Base-by-base conservation (phyloP, 2,888 invertebrate species). In the Teleiodes luculella region DNA sequence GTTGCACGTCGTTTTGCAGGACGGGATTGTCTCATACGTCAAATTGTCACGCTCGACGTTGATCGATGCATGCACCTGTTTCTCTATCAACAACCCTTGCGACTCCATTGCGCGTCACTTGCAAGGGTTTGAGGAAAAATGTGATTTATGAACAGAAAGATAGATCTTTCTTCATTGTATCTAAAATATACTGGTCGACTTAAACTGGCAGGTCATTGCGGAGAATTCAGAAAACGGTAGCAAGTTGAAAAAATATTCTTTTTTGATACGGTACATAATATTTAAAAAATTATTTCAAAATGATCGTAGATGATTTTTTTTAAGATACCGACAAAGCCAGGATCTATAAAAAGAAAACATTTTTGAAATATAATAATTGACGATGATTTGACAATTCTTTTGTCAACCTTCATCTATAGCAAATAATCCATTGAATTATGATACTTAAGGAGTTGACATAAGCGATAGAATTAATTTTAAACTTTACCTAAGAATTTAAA, bases 21-120 rank as follows among this genome's bases (percentile, higher is more conserved):
- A 68, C 70, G 67, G 73, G 80, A 82, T 86, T 86, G 86, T 87
- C 86, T 80, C 85, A 86, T 87, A 87, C 85, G 88, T 89, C 89
- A 88, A 82, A 81, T 85, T 85, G 87, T 86, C 85, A 80, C 79
- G 77, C 46, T 55, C 46, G 84, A 88, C 87, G 68, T 82, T 86
- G 88, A 89, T 86, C 64, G 87, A 89, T 87, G 70, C 74, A 56
- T 65, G 82, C 88, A 89, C 87, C 88, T 88, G 89, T 74, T 73
- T 63, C 74, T 43, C 63, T 56, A 65, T 65, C 70, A 72, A 57
- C 67, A 67, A 76, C 82, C 82, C 80, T 79, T 74, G 55, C 52
- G 52, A 66, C 64, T 59, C 58, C 68, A 70, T 72, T 67, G 65
- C 63, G 59, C 61, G 58, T 54, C 60, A 65, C 66, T 70, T 61